Evolutionary conservation across 2,113 vertebrate species (phyloP).

Genomic region (Xenus cinereus): DNA sequence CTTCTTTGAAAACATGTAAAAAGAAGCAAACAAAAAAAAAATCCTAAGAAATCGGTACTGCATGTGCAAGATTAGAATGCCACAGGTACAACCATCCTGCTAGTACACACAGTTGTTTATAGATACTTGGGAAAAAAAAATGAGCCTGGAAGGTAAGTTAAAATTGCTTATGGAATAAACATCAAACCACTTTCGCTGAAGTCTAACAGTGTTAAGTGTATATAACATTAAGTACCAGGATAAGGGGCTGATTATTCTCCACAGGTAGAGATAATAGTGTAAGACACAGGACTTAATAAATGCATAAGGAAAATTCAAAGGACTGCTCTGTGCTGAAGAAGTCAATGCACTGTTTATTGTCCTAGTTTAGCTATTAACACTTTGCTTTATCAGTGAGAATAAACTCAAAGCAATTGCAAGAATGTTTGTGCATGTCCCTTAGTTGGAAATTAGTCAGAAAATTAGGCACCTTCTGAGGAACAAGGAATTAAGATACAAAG

Average conservation of each 20-base stretch:
- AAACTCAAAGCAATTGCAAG: neutral
- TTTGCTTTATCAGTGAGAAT: neutral
- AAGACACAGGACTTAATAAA: neutral
- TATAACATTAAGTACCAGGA: neutral
- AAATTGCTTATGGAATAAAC: constrained; percentile 16
- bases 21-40: neutral
- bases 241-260: constrained; percentile 29
- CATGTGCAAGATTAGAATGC: neutral
- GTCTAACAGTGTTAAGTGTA: neutral
- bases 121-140: neutral
- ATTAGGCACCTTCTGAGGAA: neutral
- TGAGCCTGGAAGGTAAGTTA: neutral
- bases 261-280: neutral
- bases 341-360: neutral
- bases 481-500: constrained; percentile 11
- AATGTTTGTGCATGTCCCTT: neutral
- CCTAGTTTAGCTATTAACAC: neutral
- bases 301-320: neutral
- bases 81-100: neutral
- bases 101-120: neutral
- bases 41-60: neutral
- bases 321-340: neutral
- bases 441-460: neutral
- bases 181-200: neutral
- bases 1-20: neutral